These are phyloP conservation scores for Andrena dorsata DNA, from an alignment of 2,888 invertebrate genomes.

Conservation along the genomic window DNA sequence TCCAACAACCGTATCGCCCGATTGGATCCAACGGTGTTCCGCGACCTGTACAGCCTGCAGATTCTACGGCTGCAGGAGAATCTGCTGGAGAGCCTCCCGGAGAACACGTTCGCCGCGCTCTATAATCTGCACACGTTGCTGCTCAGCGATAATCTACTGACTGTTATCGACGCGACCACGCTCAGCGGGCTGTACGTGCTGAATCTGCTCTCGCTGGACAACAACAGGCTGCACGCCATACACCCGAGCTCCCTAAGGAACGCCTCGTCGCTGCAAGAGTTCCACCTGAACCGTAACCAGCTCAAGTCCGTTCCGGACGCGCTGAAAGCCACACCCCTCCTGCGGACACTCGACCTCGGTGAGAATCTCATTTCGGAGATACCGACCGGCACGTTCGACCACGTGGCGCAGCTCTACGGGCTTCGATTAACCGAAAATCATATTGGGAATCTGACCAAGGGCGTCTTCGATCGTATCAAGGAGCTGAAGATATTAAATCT, in stretches of 20 bases:
- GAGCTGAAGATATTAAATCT: slow-evolving; percentile 93
- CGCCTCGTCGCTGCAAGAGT: slow-evolving; percentile 92
- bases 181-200: slow-evolving; percentile 92
- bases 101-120: slow-evolving; percentile 91
- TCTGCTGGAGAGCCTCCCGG: slow-evolving; percentile 90
- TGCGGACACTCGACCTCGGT: slow-evolving; percentile 93
- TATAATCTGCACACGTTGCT: slow-evolving; percentile 93
- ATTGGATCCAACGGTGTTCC: slow-evolving; percentile 91
- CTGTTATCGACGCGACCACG: slow-evolving; percentile 91
- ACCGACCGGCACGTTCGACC: slow-evolving; percentile 92
- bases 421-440: slow-evolving; percentile 94
- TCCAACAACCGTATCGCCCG: slow-evolving; percentile 91
- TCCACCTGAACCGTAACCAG: slow-evolving; percentile 93
- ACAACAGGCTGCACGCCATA: slow-evolving; percentile 91
- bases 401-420: slow-evolving; percentile 92
- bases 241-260: slow-evolving; percentile 92
- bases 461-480: slow-evolving; percentile 92
- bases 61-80: slow-evolving; percentile 93
- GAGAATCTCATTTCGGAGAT: slow-evolving; percentile 93
- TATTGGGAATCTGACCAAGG: slow-evolving; percentile 92
- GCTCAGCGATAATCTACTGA: slow-evolving; percentile 92
- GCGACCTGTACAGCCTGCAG: slow-evolving; percentile 92
- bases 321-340: slow-evolving; percentile 90
- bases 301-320: slow-evolving; percentile 91
- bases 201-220: slow-evolving; percentile 92